These are phyloP conservation scores for Glareola pratincola DNA, from an alignment of 2,113 vertebrate genomes.

Conservation along the genomic window DNA sequence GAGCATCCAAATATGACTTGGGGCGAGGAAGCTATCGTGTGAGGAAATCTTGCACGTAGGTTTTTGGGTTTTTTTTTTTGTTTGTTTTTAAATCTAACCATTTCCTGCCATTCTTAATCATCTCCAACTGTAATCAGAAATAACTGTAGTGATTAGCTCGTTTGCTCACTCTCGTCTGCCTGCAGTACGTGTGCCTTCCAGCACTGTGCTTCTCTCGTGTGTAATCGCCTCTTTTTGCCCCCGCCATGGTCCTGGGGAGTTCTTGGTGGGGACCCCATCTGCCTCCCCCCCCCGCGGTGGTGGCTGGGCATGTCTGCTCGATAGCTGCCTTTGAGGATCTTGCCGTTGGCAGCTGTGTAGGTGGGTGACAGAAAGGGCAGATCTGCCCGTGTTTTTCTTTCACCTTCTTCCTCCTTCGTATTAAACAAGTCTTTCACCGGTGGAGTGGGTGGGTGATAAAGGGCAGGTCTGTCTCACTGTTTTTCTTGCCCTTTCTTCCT, in stretches of 20 bases:
- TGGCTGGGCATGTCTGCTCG: rapidly evolving
- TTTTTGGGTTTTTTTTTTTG: background rate
- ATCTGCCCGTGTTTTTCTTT: background rate
- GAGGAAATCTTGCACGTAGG: background rate
- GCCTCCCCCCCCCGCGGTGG: too few species aligned
- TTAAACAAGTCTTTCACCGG: background rate
- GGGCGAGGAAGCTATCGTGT: background rate
- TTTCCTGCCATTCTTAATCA: background rate
- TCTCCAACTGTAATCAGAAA: background rate
- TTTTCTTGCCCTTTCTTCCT: background rate
- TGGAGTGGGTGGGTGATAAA: background rate
- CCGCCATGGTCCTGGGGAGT: background rate
- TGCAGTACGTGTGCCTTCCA: background rate
- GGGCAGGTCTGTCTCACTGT: background rate
- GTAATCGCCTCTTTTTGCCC: background rate
- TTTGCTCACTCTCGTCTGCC: background rate
- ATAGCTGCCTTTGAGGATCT: rapidly evolving
- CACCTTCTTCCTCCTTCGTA: background rate
- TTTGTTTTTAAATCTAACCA: background rate
- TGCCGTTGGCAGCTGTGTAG: background rate
- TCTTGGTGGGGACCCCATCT: background rate
- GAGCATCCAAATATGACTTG: background rate
- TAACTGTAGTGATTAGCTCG: background rate
- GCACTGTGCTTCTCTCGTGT: rapidly evolving
- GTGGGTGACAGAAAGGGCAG: background rate